Percentiles rank a stretch among this genome's conserved stretches.
Conservation (phyloP, 2,113 vertebrate genomes). For the Eira barbara region DNA sequence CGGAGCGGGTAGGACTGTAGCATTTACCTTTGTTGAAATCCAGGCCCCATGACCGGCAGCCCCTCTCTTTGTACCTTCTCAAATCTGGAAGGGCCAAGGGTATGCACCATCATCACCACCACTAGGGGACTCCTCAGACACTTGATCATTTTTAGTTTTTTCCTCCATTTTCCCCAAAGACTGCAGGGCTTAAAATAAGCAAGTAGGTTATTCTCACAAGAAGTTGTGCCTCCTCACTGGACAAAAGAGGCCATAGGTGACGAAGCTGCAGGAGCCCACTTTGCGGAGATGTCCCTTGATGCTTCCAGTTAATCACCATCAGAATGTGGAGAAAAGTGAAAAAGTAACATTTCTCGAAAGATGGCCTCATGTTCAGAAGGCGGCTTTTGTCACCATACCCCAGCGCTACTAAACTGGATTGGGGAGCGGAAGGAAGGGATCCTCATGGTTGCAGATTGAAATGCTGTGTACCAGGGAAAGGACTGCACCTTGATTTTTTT, state of each 20-base stretch:
- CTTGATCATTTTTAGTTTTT: neutral
- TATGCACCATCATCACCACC: neutral
- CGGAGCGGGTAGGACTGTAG: neutral
- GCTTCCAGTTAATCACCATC: neutral
- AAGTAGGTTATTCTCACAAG: neutral
- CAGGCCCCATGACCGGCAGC: neutral
- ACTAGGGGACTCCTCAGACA: neutral
- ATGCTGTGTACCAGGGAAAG: neutral
- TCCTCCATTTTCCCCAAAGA: neutral
- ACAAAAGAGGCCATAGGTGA: neutral
- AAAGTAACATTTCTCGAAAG: neutral
- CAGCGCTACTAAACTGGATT: neutral
- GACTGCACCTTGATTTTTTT: neutral
- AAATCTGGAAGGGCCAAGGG: neutral
- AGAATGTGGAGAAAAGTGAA: neutral
- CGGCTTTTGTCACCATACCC: neutral
- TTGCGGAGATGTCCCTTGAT: neutral
- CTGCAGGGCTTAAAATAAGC: neutral
- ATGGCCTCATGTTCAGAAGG: neutral
- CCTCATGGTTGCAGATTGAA: neutral
- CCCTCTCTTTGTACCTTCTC: neutral
- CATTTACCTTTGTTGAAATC: neutral
- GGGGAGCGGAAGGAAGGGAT: neutral
- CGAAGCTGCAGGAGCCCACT: neutral
- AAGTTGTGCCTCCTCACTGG: neutral